Conservation (phyloP, 1,140 invertebrate genomes). For the Brachionus rotundiformis region DNA sequence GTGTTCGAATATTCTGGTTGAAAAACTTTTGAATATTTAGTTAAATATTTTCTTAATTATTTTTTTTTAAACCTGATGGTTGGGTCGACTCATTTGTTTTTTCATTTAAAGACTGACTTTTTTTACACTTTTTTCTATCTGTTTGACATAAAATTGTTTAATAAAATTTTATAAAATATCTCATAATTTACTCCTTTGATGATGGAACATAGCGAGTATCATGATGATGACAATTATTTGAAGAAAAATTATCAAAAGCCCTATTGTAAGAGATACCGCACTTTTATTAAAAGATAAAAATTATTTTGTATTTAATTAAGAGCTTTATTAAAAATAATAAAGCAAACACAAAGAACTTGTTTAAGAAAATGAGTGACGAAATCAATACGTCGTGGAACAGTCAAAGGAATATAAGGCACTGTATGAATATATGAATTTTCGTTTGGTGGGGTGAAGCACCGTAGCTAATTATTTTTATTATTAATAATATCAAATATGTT, state of each 20-base stretch:
- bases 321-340: no score
- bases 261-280: background rate
- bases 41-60: no score
- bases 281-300: background rate
- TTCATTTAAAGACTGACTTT: background rate
- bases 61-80: background rate
- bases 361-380: no score
- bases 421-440: no score
- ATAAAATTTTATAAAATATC: background rate
- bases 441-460: no score
- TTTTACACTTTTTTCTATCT: background rate
- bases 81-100: background rate
- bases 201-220: background rate
- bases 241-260: background rate
- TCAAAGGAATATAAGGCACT: no score
- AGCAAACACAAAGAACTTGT: background rate
- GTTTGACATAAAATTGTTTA: no score
- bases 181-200: background rate
- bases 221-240: constrained; percentile 30
- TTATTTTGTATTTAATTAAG: no score
- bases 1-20: background rate
- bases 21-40: no score
- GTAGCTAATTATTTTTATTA: no score
- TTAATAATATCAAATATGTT: no score
- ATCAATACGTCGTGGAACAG: no score